Conservation (phyloP, 2,797 vertebrate genomes). For the Amazonetta brasiliensis region DNA sequence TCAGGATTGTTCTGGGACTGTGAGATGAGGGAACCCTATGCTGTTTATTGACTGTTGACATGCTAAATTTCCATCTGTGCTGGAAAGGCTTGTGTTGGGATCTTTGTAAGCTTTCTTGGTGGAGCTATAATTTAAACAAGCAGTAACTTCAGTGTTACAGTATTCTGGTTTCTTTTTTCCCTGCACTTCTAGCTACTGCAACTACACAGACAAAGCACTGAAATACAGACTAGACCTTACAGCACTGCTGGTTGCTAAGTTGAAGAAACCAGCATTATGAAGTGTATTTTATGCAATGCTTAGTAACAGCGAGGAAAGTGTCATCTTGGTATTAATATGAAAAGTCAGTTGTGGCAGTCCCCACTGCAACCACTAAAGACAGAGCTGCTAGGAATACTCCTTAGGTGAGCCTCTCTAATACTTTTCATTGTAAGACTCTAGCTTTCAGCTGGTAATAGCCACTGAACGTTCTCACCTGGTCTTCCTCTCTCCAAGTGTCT, state of each 20-base stretch:
- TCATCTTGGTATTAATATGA: neutral
- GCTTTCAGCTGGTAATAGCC: neutral
- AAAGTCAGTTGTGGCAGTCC: neutral
- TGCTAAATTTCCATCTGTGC: neutral
- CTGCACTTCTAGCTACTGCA: neutral
- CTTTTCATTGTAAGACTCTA: neutral
- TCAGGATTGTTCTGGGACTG: neutral
- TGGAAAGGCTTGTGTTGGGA: neutral
- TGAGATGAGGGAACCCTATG: neutral
- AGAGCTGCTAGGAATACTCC: neutral
- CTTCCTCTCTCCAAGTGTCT: neutral
- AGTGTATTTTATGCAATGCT: neutral
- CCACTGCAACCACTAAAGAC: neutral
- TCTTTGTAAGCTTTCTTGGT: neutral
- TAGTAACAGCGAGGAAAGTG: neutral
- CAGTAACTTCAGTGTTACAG: neutral
- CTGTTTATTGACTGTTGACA: neutral
- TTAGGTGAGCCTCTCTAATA: neutral
- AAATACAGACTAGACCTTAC: neutral
- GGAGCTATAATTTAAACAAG: neutral
- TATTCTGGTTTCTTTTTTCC: neutral
- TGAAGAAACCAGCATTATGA: neutral
- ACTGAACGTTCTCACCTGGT: neutral
- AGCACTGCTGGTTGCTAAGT: accelerated
- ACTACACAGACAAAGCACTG: neutral